Evolutionary conservation across 2,888 invertebrate genomes (phyloP).

Genomic region (Allolobophora icterica): DNA sequence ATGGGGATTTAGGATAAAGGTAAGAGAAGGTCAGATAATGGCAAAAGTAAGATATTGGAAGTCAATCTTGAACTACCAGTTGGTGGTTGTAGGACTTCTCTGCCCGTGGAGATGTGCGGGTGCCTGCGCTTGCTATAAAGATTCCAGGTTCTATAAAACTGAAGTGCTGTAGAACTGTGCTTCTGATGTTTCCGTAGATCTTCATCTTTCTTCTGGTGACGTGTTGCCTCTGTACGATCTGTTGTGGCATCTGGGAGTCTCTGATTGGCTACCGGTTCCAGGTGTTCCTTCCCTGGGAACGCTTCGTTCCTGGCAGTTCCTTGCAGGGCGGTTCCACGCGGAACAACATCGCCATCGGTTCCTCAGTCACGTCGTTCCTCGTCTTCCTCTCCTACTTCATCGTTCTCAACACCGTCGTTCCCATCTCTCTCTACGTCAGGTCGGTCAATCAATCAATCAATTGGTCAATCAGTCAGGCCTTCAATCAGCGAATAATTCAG

Average conservation of each 20-base stretch:
- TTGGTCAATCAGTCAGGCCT: not conserved
- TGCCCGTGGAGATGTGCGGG: no score
- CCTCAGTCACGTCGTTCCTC: conserved; percentile 86
- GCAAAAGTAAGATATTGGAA: no score
- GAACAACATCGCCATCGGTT: conserved; percentile 51
- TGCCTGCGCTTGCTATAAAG: no score
- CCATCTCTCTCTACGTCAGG: conserved; percentile 51
- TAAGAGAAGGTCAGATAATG: no score
- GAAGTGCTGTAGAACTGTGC: no score
- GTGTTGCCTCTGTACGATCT: conserved; percentile 96
- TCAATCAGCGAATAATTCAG: not conserved
- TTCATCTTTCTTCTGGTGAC: conserved; percentile 95
- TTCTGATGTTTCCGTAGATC: conserved; percentile 73
- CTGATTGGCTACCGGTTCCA: conserved; percentile 72
- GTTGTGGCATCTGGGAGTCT: conserved; percentile 97
- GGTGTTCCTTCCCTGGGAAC: conserved; percentile 88
- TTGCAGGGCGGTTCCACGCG: conserved; percentile 39
- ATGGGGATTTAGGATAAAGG: no score
- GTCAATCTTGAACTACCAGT: no score
- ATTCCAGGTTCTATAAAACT: no score
- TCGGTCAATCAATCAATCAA: conserved; percentile 32
- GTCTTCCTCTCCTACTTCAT: conserved; percentile 99
- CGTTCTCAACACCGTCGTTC: conserved; percentile 77
- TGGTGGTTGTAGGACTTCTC: no score
- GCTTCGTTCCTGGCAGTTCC: conserved; percentile 76